Percentiles rank a stretch among this genome's conserved stretches.
phyloP scores from a whole-genome alignment of 2,113 vertebrate genomes.

The Tursiops truncatus region DNA sequence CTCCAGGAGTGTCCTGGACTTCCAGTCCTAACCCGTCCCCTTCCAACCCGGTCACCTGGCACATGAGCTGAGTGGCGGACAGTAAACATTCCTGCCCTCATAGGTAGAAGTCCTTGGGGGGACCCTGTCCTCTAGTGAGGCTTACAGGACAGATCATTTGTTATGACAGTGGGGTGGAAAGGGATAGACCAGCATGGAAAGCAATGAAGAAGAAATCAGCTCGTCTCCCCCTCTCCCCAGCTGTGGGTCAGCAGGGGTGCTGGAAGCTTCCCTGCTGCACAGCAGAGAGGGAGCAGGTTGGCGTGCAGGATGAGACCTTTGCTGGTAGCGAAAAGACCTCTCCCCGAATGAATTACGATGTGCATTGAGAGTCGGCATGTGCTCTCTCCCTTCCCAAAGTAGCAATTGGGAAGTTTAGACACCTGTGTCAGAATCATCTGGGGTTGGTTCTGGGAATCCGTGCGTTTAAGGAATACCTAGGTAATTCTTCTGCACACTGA shows the following conservation, averaged over 20 bases:
- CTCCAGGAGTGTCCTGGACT: not conserved
- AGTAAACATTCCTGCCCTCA: not conserved
- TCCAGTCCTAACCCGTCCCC: not conserved
- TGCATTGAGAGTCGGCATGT: not conserved
- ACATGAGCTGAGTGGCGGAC: not conserved
- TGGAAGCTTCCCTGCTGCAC: not conserved
- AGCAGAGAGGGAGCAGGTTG: fast-evolving
- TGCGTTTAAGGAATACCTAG: not conserved
- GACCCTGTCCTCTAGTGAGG: not conserved
- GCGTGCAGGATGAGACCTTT: not conserved
- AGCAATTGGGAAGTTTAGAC: not conserved
- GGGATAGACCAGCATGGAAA: not conserved
- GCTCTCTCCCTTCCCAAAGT: not conserved
- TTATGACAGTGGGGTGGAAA: not conserved
- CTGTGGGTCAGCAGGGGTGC: not conserved
- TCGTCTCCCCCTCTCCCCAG: fast-evolving
- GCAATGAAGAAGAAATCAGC: not conserved
- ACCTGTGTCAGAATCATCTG: not conserved
- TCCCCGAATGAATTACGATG: not conserved
- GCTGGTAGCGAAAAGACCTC: not conserved
- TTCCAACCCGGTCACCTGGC: not conserved
- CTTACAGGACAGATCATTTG: not conserved
- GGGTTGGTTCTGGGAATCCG: not conserved
- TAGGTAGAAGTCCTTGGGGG: fast-evolving
- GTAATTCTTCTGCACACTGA: not conserved